Evolutionary conservation across 2,888 invertebrate species (phyloP).

Genomic region (Athetis lepigone): DNA sequence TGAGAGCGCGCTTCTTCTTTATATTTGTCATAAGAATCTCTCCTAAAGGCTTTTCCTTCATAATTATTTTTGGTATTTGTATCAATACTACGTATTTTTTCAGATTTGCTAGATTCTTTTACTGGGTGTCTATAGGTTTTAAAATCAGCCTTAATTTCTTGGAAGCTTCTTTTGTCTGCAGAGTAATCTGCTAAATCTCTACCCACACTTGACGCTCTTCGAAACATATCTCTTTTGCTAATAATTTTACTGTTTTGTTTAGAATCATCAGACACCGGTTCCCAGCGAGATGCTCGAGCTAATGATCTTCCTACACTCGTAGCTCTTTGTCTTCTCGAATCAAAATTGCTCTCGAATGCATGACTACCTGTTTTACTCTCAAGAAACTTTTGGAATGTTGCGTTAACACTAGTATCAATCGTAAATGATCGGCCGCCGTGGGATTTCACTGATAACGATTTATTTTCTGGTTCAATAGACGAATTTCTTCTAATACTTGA

Average conservation of each 20-base stretch:
- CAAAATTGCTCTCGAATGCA: slow-evolving; percentile 69
- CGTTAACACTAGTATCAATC: slow-evolving; percentile 83
- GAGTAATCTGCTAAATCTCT: slow-evolving; percentile 64
- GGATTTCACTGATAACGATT: slow-evolving; percentile 72
- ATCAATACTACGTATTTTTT: slow-evolving; percentile 43
- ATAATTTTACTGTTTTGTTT: slow-evolving; percentile 26
- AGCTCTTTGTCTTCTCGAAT: slow-evolving; percentile 79
- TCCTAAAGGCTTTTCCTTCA: slow-evolving; percentile 53
- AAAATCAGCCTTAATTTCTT: slow-evolving; percentile 83
- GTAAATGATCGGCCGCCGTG: slow-evolving; percentile 76
- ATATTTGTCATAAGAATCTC: slow-evolving; percentile 53
- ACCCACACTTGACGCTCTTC: slow-evolving; percentile 83
- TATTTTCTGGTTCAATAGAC: slow-evolving; percentile 56
- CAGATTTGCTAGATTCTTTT: slow-evolving; percentile 38
- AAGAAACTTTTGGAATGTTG: slow-evolving; percentile 78
- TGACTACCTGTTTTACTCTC: slow-evolving; percentile 66
- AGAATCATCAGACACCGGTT: slow-evolving; percentile 26
- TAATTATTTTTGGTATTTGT: slow-evolving; percentile 39
- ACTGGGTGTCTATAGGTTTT: slow-evolving; percentile 69
- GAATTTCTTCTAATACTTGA: slow-evolving; percentile 62
- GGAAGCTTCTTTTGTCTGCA: slow-evolving; percentile 71
- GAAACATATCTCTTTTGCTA: slow-evolving; percentile 65
- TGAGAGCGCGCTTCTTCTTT: slow-evolving; percentile 25
- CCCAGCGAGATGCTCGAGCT: slow-evolving; percentile 63
- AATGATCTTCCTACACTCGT: slow-evolving; percentile 82